These are phyloP conservation scores for Tragelaphus eurycerus DNA, from an alignment of 2,797 vertebrate genomes.

Conservation along the genomic window DNA sequence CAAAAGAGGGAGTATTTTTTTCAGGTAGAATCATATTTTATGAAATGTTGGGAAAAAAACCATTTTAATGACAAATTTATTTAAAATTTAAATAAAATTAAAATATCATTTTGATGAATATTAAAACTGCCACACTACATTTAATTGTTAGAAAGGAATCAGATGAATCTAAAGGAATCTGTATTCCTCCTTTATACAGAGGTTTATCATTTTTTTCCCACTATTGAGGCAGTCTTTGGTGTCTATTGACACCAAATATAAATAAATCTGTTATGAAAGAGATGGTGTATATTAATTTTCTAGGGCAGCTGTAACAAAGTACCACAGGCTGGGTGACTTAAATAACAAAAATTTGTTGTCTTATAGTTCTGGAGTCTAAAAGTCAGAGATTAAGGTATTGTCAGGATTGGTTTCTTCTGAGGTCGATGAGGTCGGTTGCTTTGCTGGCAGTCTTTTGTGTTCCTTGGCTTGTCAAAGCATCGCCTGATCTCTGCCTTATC, in stretches of 20 bases:
- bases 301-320: background rate
- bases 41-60: background rate
- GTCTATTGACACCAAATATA: background rate
- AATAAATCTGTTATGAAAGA: background rate
- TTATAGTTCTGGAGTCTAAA: background rate
- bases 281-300: background rate
- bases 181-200: background rate
- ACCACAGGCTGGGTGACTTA: background rate
- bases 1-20: background rate
- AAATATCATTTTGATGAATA: background rate
- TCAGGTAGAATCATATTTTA: background rate
- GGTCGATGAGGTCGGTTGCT: background rate
- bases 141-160: background rate
- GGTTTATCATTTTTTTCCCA: background rate
- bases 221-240: background rate
- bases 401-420: background rate
- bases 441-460: background rate
- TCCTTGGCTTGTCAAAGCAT: background rate
- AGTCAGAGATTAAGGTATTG: background rate
- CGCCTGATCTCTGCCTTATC: background rate
- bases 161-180: too few species aligned
- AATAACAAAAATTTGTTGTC: background rate
- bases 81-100: slow-evolving; percentile 23
- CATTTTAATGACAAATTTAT: background rate
- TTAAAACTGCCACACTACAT: background rate